Evolutionary conservation across 1,140 invertebrate genomes (phyloP), one percentile per base, ranked within the genome.

Genomic region (Venturia canescens): DNA sequence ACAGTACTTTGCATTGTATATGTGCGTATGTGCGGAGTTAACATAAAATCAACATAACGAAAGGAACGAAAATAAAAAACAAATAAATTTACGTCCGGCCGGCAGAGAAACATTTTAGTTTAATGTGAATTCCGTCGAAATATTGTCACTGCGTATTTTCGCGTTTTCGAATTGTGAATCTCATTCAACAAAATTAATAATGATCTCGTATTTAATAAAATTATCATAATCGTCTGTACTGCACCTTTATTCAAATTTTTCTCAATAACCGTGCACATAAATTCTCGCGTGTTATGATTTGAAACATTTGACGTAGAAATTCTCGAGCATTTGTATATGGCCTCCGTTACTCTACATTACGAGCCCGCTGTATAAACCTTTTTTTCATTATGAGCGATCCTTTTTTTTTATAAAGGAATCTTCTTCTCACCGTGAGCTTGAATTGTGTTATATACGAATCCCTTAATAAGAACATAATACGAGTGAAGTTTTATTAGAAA

Each of bases 241-340:
- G 60, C 60, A 63, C 60, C 60, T 63, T 63, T 26, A 63, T 63
- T 63, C 27, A 63, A 63, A 63, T 63, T 63, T 63, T 63, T 63
- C 60, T 63, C 60, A 23, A 63, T 63, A n/a, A 11, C 9, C 23
- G n/a, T 26, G 9, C n/a, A 63, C 60, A 26, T 0, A 4, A 26
- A 26, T 23, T 13, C 60, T 63, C 60, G 23, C 23, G 21, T 63
- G 11, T 26, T 26, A 27, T 27, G 11, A 26, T 26, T 15, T 27
- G 15, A 21, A 26, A 63, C 60, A 63, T 63, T 63, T 23, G 18
- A 63, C 5, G 60, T 26, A 15, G 9, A 63, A 26, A 63, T 11
- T 9, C 13, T 4, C 1, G 13, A 26, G 23, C 7, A 26, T 15
- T 63, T 26, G 3, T 13, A 15, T 1, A 26, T n/a, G n/a, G 60